phyloP scores from a whole-genome alignment of 2,888 invertebrate species.

The Eremobia ochroleuca region DNA sequence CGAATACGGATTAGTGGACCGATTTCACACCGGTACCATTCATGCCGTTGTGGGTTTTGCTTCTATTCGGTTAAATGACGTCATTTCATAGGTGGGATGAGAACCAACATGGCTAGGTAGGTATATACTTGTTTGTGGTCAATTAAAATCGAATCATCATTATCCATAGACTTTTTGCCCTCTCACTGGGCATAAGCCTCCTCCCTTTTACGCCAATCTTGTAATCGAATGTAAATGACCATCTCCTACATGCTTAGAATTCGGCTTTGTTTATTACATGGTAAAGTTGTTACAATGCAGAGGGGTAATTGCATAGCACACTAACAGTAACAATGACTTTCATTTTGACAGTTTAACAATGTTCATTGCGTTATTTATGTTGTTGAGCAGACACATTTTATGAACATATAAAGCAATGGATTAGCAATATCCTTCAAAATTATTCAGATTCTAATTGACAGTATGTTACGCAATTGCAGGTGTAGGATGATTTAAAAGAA shows the following conservation, averaged over 20 bases:
- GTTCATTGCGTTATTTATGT: neutral
- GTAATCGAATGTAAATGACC: neutral
- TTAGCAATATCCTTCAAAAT: neutral
- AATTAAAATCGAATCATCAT: slow-evolving; percentile 37
- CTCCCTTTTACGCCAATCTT: neutral
- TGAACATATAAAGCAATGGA: neutral
- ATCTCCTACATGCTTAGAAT: neutral
- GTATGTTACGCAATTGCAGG: neutral
- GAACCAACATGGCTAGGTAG: neutral
- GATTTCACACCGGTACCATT: slow-evolving; percentile 53
- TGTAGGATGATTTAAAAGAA: neutral
- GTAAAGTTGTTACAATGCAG: neutral
- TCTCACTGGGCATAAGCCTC: neutral
- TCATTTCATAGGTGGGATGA: slow-evolving; percentile 24
- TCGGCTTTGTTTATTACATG: neutral
- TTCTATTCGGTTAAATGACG: slow-evolving; percentile 22
- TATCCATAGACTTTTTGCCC: slow-evolving; percentile 1
- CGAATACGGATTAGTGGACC: slow-evolving; percentile 45
- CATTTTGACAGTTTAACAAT: neutral
- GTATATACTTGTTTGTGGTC: neutral
- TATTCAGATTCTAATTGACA: neutral
- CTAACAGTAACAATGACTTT: neutral
- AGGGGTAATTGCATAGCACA: neutral
- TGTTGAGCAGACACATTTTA: neutral
- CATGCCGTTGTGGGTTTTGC: slow-evolving; percentile 21